Percentiles rank a stretch among this genome's conserved stretches.
phyloP scores from a whole-genome alignment of 2,888 invertebrate species.

The Nymphalis c-album region DNA sequence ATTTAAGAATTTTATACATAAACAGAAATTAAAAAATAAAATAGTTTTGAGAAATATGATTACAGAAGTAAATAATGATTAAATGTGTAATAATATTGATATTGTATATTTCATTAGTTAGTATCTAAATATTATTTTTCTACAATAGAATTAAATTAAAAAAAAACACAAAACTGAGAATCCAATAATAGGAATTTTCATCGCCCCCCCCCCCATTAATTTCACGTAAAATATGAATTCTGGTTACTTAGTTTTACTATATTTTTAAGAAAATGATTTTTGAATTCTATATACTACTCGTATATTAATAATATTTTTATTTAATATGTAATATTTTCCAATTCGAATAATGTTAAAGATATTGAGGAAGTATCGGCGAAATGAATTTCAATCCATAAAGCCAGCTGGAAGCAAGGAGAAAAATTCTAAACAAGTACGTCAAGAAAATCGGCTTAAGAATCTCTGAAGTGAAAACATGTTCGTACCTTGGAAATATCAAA shows the following conservation, averaged over 20 bases:
- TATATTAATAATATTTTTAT: not conserved
- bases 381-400: conserved; percentile 7
- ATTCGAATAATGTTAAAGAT: not conserved
- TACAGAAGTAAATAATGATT: too few species aligned
- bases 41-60: too few species aligned
- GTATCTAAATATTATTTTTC: too few species aligned
- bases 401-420: not conserved
- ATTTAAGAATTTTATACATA: not conserved
- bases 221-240: too few species aligned
- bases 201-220: too few species aligned
- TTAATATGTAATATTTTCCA: not conserved
- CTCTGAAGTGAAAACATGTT: conserved; percentile 11
- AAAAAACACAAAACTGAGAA: too few species aligned
- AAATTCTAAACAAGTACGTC: conserved; percentile 11
- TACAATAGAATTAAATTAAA: too few species aligned
- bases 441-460: conserved; percentile 16
- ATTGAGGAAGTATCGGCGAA: not conserved
- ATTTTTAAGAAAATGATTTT: not conserved
- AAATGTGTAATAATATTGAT: too few species aligned
- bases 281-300: not conserved
- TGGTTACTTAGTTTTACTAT: too few species aligned
- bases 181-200: too few species aligned
- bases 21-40: too few species aligned
- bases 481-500: not conserved
- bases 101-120: too few species aligned